Evolutionary conservation across 2,888 invertebrate species (phyloP), one percentile per base, ranked within the genome.

Genomic region (Andrena dorsata): DNA sequence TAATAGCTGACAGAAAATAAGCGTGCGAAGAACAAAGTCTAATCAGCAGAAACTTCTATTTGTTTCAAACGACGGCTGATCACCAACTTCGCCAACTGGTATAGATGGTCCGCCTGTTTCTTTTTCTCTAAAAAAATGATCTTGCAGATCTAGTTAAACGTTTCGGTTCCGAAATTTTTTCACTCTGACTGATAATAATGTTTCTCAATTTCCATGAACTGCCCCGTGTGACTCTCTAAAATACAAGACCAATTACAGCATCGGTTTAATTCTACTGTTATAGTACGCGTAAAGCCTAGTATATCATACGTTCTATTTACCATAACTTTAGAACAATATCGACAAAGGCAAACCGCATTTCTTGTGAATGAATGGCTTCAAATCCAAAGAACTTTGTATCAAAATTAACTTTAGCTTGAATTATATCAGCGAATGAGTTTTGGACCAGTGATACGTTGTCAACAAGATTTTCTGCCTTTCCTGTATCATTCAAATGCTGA

Each of bases 391-490:
- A 92, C 73, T 91, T 92, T 2, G 90, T 88, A 58, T 93, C 92
- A 35, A 93, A 91, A 74, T 91, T 88, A 8, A 92, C 84, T 84
- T 92, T 93, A 4, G 92, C 91, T 82, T 90, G 89, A 60, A 93
- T 88, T 13, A 93, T 83, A 73, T 90, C 90, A 7, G 88, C 86
- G 76, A 91, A 92, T 13, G 76, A 76, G 71, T 77, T 83, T 41
- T 76, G 61, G 56, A 77, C 66, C 26, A 65, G 60, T 28, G 47
- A 75, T 32, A 68, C 58, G 30, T 73, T 76, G 26, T 83, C 10
- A n/a, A 73, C 49, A 16, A 71, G 23, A 49, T 80, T 71, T 28
- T 61, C n/a, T 41, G 35, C 23, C 41, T 47, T 63, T 10, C 16
- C 56, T 30, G 23, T 23, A 13, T 26, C 26, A 47, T 26, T 76